Conservation (phyloP, 2,113 vertebrate species). For the Physeter macrocephalus region DNA sequence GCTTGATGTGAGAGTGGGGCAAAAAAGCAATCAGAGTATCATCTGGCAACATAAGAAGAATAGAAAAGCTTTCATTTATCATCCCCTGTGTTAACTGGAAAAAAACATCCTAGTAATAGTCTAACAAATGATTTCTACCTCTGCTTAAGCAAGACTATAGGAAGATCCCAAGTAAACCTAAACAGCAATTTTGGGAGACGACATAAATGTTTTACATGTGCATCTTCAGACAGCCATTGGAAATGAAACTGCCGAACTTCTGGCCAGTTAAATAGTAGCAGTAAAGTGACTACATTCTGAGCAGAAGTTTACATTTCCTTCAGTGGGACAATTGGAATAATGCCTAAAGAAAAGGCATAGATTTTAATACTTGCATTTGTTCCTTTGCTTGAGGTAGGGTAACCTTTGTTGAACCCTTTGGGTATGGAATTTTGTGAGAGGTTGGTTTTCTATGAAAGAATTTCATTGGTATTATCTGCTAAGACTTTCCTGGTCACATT, state of each 20-base stretch:
- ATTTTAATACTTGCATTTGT: background rate
- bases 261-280: background rate
- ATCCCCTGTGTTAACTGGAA: background rate
- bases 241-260: background rate
- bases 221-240: background rate
- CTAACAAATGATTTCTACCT: background rate
- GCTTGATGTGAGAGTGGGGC: background rate
- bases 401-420: background rate
- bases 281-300: background rate
- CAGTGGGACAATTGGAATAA: background rate
- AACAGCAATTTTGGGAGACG: background rate
- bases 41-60: background rate
- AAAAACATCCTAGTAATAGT: background rate
- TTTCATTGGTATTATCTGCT: background rate
- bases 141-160: background rate
- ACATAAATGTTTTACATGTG: background rate
- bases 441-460: background rate
- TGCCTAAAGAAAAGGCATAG: background rate
- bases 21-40: slow-evolving; percentile 6
- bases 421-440: background rate
- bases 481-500: background rate
- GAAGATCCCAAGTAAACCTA: background rate
- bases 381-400: background rate
- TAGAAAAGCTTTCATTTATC: background rate
- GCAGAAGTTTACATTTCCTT: background rate